A percentile compares a stretch with the other conserved stretches of the same genome.
Evolutionary conservation across 2,797 vertebrate genomes (phyloP).

Genomic region (Psittacula echo): DNA sequence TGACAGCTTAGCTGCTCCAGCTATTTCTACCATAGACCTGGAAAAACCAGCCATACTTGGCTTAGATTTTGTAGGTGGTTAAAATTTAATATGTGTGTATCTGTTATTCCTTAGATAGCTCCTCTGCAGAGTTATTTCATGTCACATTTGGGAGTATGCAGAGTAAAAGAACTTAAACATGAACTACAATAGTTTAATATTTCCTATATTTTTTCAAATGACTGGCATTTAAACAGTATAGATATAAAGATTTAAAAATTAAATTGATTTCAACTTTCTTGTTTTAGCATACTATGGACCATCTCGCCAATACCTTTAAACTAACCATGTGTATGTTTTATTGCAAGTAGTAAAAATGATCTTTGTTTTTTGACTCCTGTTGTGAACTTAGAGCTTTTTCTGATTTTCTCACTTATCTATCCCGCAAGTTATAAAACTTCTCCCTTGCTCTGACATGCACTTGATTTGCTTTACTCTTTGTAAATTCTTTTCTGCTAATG

Average conservation of each 20-base stretch:
- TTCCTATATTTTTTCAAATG: not conserved
- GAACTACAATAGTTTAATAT: not conserved
- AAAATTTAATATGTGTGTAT: not conserved
- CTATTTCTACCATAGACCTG: not conserved
- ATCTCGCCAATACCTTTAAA: not conserved
- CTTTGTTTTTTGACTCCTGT: not conserved
- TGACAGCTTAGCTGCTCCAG: not conserved
- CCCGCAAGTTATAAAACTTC: not conserved
- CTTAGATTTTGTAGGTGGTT: not conserved
- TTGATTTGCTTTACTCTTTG: not conserved
- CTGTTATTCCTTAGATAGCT: not conserved
- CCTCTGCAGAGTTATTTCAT: not conserved
- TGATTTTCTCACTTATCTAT: not conserved
- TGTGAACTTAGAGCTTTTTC: not conserved
- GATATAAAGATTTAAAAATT: conserved; percentile 30
- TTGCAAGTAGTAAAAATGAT: not conserved
- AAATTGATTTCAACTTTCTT: not conserved
- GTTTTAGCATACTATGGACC: not conserved
- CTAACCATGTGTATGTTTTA: not conserved
- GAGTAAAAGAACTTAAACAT: not conserved
- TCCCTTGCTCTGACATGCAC: not conserved
- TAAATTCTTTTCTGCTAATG: conserved; percentile 32
- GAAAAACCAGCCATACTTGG: not conserved
- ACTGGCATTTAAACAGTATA: not conserved
- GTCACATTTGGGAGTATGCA: not conserved